These are phyloP conservation scores for Ormia ochracea DNA, from an alignment of 2,888 invertebrate species.

Conservation along the genomic window DNA sequence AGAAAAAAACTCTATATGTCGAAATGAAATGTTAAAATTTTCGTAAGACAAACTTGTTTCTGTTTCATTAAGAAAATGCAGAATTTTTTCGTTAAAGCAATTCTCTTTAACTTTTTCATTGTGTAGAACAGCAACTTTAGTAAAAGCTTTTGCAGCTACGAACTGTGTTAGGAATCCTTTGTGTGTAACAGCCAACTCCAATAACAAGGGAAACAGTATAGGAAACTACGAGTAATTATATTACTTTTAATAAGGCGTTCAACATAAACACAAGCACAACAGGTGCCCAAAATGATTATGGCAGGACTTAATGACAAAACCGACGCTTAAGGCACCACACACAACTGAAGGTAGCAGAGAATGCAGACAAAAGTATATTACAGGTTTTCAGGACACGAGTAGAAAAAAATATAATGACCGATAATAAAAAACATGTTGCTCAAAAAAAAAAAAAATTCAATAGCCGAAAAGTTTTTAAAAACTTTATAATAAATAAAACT, in stretches of 20 bases:
- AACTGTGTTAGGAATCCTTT: constrained; percentile 20
- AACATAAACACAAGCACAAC: constrained; percentile 59
- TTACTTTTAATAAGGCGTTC: constrained; percentile 59
- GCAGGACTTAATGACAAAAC: constrained; percentile 5
- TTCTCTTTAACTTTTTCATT: background rate
- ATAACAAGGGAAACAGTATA: background rate
- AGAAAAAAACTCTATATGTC: background rate
- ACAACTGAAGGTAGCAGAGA: background rate
- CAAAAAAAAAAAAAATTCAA: background rate
- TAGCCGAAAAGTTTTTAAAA: constrained; percentile 1
- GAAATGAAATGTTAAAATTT: background rate
- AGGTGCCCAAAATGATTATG: constrained; percentile 59
- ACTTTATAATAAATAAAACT: background rate
- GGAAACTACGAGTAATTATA: constrained; percentile 34
- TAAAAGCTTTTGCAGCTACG: constrained; percentile 8
- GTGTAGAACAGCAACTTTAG: background rate
- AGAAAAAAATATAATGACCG: background rate
- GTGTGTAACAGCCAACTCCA: background rate
- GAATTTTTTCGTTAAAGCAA: background rate
- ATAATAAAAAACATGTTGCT: background rate
- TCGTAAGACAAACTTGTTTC: background rate
- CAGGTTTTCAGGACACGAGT: background rate
- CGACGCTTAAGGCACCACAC: background rate
- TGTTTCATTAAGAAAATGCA: constrained; percentile 2
- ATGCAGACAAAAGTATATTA: background rate